Percentiles rank a stretch among this genome's conserved stretches.
phyloP scores from a whole-genome alignment of 2,797 vertebrate species.

The Anguilla obscura region DNA sequence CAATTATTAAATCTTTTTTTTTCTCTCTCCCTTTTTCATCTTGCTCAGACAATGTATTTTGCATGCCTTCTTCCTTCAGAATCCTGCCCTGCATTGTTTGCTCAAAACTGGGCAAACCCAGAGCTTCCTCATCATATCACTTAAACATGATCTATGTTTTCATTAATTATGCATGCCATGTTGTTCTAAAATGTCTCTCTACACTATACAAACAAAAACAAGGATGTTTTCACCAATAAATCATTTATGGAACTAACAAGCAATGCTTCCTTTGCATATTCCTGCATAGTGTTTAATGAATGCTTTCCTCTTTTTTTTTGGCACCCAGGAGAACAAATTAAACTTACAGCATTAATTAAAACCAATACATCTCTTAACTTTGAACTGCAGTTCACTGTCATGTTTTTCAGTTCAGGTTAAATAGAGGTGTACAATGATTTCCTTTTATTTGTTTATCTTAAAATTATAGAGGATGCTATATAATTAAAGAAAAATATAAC shows the following conservation, averaged over 20 bases:
- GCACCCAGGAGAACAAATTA: conserved; percentile 41
- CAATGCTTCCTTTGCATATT: conserved; percentile 33
- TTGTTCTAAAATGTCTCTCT: conserved; percentile 38
- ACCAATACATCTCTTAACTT: neutral
- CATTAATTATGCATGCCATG: conserved; percentile 49
- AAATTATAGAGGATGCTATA: neutral
- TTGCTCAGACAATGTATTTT: neutral
- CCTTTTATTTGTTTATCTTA: neutral
- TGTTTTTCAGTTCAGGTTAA: neutral
- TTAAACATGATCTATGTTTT: conserved; percentile 48
- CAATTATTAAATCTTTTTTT: conserved; percentile 3
- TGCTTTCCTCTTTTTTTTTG: conserved; percentile 21
- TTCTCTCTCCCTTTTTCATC: neutral
- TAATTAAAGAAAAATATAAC: neutral
- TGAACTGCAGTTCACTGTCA: neutral
- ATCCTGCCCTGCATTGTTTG: neutral
- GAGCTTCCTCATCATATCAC: conserved; percentile 39
- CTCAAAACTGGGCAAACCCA: conserved; percentile 6
- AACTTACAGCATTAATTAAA: conserved; percentile 30
- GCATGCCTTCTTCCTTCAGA: conserved; percentile 2
- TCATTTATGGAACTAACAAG: conserved; percentile 49
- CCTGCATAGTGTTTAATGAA: conserved; percentile 26
- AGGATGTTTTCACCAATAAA: conserved; percentile 47
- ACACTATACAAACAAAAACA: conserved; percentile 38
- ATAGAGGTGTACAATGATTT: neutral